phyloP scores from a whole-genome alignment of 2,888 invertebrate species.

The Aleiodes alternator region DNA sequence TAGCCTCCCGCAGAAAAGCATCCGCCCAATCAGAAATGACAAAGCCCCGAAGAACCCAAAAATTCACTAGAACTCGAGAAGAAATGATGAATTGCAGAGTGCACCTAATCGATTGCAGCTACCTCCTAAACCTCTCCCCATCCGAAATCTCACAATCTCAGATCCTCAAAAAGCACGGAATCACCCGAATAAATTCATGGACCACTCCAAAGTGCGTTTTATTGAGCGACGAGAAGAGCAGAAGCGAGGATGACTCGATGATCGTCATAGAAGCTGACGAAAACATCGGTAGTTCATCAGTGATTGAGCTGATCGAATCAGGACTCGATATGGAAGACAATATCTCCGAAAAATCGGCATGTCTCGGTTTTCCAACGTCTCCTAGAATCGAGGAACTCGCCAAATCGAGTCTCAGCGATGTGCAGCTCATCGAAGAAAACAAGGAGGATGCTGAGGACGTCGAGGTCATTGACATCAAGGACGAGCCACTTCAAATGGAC shows the following conservation, averaged over 20 bases:
- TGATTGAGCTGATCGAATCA: conserved; percentile 32
- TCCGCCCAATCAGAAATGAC: not conserved
- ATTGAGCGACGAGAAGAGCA: not conserved
- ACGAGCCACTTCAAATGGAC: conserved; percentile 45
- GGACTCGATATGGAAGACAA: conserved; percentile 49
- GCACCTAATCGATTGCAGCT: conserved; percentile 65
- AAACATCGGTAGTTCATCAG: conserved; percentile 23
- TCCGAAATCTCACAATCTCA: conserved; percentile 51
- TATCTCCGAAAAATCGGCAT: conserved; percentile 27
- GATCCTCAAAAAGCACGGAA: conserved; percentile 60
- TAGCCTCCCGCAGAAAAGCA: conserved; percentile 1
- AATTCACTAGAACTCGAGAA: conserved; percentile 49
- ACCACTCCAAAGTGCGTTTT: not conserved
- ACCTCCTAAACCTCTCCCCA: conserved; percentile 55
- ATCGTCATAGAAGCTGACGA: conserved; percentile 46
- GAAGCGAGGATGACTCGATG: conserved; percentile 14
- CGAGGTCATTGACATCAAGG: conserved; percentile 9
- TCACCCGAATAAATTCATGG: conserved; percentile 60
- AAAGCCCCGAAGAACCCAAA: conserved; percentile 39
- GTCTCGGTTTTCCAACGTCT: conserved; percentile 3
- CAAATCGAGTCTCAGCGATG: conserved; percentile 29
- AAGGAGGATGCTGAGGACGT: not conserved
- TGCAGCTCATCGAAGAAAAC: conserved; percentile 16
- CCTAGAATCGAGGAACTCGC: conserved; percentile 42
- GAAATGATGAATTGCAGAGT: conserved; percentile 69